Evolutionary conservation across 2,888 invertebrate species (phyloP).

Genomic region (Diploptera punctata): DNA sequence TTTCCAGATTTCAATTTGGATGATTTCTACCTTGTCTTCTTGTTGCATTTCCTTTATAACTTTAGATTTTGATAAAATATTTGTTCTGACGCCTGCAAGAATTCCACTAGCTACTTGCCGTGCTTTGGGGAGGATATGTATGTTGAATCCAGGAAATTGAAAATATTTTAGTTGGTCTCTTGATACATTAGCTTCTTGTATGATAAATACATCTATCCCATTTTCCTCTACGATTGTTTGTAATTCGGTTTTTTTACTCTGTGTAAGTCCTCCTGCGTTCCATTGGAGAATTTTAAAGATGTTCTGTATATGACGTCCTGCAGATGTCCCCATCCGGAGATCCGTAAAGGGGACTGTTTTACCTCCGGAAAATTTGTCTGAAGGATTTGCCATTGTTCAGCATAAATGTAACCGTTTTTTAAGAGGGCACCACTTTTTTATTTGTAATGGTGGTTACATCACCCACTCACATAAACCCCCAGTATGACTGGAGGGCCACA

Average conservation of each 20-base stretch:
- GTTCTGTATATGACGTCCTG: background rate
- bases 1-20: too few species aligned
- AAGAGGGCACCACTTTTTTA: background rate
- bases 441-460: too few species aligned
- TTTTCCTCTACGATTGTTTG: background rate
- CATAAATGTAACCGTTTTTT: background rate
- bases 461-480: background rate
- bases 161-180: slow-evolving; percentile 9
- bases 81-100: background rate
- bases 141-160: background rate
- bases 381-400: background rate
- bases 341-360: background rate
- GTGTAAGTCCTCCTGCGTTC: background rate
- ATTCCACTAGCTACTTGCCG: background rate
- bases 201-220: background rate
- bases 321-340: background rate
- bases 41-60: background rate
- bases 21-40: background rate
- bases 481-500: background rate
- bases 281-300: background rate
- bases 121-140: background rate
- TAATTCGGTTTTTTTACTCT: background rate
- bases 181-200: background rate
- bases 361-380: background rate
- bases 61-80: background rate